A percentile compares a stretch with the other conserved stretches of the same genome.
Evolutionary conservation across 2,797 vertebrate species (phyloP).

Genomic region (Periophthalmus magnuspinnatus): DNA sequence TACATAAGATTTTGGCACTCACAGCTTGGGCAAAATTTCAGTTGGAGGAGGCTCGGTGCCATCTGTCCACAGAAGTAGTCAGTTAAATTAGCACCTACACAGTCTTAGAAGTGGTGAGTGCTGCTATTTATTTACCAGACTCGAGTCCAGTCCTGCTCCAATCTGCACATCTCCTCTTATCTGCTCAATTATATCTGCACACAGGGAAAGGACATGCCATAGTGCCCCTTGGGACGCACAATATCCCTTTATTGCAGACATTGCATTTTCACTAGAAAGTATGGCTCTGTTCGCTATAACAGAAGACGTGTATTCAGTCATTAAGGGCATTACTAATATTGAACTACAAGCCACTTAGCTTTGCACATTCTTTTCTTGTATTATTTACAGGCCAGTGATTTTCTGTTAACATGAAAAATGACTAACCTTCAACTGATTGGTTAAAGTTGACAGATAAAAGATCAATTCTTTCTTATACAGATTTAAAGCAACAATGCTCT

Average conservation of each 20-base stretch:
- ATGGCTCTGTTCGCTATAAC: background rate
- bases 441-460: no score
- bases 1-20: background rate
- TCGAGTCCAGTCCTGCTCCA: constrained; percentile 31
- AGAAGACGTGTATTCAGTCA: background rate
- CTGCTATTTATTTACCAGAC: constrained; percentile 31
- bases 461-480: no score
- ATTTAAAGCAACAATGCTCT: no score
- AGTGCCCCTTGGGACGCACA: constrained; percentile 50
- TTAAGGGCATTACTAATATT: no score
- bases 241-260: constrained; percentile 23
- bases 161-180: constrained; percentile 50
- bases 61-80: constrained; percentile 31
- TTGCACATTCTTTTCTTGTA: no score
- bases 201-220: constrained; percentile 49
- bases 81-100: constrained; percentile 23
- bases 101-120: constrained; percentile 15
- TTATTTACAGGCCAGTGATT: no score
- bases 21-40: background rate
- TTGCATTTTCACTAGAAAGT: constrained; percentile 13
- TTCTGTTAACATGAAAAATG: no score
- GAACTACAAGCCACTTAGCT: no score
- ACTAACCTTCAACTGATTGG: no score
- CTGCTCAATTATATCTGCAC: constrained; percentile 59
- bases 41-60: constrained; percentile 18